Evolutionary conservation across 2,113 vertebrate genomes (phyloP).

Genomic region (Castor canadensis): DNA sequence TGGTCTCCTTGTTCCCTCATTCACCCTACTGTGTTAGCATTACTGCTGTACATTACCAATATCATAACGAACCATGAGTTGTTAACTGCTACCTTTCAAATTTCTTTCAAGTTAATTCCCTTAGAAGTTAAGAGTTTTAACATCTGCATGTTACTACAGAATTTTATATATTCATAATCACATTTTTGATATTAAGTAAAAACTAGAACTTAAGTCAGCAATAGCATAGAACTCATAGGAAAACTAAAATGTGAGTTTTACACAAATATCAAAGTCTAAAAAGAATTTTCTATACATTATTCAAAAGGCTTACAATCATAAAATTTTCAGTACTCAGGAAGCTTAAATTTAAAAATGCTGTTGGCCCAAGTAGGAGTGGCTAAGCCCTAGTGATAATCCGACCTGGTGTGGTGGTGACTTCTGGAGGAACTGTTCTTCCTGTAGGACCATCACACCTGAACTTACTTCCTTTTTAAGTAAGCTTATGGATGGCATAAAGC

Average conservation of each 20-base stretch:
- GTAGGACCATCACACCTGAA: neutral
- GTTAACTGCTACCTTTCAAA: neutral
- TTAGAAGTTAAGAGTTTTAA: slow-evolving; percentile 34
- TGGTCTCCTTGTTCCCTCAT: neutral
- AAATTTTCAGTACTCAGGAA: slow-evolving; percentile 15
- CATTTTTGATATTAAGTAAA: slow-evolving; percentile 32
- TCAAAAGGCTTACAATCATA: slow-evolving; percentile 36
- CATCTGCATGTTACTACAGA: neutral
- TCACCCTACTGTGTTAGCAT: neutral
- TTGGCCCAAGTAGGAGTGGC: neutral
- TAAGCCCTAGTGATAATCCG: neutral
- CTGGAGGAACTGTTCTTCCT: neutral
- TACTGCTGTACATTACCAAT: neutral
- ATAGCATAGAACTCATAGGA: neutral
- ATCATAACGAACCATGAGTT: slow-evolving; percentile 6
- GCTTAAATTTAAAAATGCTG: neutral
- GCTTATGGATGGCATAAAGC: neutral
- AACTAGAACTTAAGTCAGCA: neutral
- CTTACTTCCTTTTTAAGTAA: neutral
- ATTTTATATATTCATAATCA: neutral
- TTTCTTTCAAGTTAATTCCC: neutral
- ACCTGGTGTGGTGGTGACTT: neutral
- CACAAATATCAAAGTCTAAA: slow-evolving; percentile 21
- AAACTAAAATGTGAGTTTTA: slow-evolving; percentile 46
- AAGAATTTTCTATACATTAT: neutral